Evolutionary conservation across 92 coral and sea anemone species (phyloP).

Genomic region (Porites divaricata): DNA sequence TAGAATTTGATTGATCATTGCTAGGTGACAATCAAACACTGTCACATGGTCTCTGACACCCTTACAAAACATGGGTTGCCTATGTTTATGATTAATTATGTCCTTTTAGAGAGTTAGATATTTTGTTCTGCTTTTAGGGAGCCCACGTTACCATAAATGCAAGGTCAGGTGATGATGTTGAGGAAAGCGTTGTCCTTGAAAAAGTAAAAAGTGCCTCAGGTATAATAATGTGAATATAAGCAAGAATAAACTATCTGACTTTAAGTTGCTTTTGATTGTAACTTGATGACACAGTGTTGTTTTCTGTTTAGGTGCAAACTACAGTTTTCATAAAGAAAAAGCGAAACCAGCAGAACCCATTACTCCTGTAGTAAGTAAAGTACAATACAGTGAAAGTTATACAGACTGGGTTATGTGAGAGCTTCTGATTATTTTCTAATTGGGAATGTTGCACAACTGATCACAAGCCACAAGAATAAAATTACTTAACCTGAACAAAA

Average conservation of each 20-base stretch:
- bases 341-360: conserved; percentile 91
- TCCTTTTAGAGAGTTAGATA: neutral
- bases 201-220: conserved; percentile 96
- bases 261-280: neutral
- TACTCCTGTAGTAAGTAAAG: conserved; percentile 81
- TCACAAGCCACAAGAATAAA: too few species aligned
- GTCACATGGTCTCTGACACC: too few species aligned
- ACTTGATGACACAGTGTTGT: neutral
- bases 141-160: conserved; percentile 97
- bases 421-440: too few species aligned
- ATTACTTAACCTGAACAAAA: too few species aligned
- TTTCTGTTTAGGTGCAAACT: conserved; percentile 84
- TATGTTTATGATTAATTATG: neutral
- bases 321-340: conserved; percentile 95
- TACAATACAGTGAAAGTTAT: neutral
- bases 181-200: conserved; percentile 83
- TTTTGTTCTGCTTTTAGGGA: conserved; percentile 55
- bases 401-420: too few species aligned
- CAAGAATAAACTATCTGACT: neutral
- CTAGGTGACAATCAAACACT: too few species aligned
- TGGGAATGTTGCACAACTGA: too few species aligned
- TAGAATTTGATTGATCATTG: too few species aligned
- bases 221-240: neutral
- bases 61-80: too few species aligned
- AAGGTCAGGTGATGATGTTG: conserved; percentile 91